Conservation (phyloP, 2,797 vertebrate genomes). For the Danio tinwini region DNA sequence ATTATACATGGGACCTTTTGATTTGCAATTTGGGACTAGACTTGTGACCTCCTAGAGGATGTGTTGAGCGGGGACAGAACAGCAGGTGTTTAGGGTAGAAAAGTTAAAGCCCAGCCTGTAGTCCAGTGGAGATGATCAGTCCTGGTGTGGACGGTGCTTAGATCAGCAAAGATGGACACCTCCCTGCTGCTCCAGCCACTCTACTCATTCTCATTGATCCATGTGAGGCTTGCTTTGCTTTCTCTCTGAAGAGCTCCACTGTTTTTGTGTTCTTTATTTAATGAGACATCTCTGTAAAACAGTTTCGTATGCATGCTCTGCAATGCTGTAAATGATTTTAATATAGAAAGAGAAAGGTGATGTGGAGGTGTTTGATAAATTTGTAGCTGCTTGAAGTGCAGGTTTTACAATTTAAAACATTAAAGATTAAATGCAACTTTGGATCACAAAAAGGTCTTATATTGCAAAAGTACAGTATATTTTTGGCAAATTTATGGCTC, state of each 20-base stretch:
- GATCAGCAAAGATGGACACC: slow-evolving; percentile 47
- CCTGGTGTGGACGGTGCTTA: slow-evolving; percentile 44
- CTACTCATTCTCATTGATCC: slow-evolving; percentile 44
- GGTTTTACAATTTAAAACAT: neutral
- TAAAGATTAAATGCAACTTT: too few relatives aligned
- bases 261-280: slow-evolving; percentile 30
- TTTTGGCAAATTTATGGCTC: too few relatives aligned
- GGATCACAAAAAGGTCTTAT: too few relatives aligned
- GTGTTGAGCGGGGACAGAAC: slow-evolving; percentile 2
- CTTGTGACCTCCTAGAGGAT: slow-evolving; percentile 12
- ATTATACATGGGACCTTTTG: neutral
- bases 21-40: neutral
- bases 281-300: neutral
- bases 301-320: neutral
- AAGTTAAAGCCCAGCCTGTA: slow-evolving; percentile 17
- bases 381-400: neutral
- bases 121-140: slow-evolving; percentile 30
- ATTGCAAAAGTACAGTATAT: too few relatives aligned
- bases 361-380: neutral
- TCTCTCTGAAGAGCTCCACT: slow-evolving; percentile 13
- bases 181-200: slow-evolving; percentile 38
- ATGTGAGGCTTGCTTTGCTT: slow-evolving; percentile 1
- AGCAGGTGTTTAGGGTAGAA: slow-evolving; percentile 14
- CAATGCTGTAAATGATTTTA: slow-evolving; percentile 12
- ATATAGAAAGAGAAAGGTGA: neutral